phyloP scores from a whole-genome alignment of 2,888 invertebrate species.

The Listrodromus nycthemerus region DNA sequence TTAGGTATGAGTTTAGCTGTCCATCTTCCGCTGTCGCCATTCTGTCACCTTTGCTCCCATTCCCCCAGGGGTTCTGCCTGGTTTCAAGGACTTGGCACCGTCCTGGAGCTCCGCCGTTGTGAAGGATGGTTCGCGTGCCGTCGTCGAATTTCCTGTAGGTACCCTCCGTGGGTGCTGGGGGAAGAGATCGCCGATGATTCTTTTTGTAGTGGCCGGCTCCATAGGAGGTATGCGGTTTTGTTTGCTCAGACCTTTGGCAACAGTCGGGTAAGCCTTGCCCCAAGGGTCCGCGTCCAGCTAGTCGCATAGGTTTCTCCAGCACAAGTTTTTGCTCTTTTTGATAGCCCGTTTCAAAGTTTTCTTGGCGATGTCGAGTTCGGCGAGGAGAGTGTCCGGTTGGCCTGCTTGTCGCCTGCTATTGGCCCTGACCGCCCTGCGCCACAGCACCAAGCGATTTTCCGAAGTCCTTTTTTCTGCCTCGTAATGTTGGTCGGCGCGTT shows the following conservation, averaged over 20 bases:
- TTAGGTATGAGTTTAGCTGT: constrained; percentile 46
- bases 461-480: neutral
- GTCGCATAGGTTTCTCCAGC: constrained; percentile 36
- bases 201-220: constrained; percentile 22
- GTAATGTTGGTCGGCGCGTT: constrained; percentile 23
- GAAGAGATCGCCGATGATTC: constrained; percentile 33
- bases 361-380: constrained; percentile 32
- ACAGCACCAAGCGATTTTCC: constrained; percentile 16
- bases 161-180: constrained; percentile 25
- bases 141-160: constrained; percentile 4
- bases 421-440: neutral
- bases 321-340: constrained; percentile 19
- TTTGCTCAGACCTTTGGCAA: constrained; percentile 18
- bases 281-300: constrained; percentile 18
- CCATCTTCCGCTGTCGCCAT: constrained; percentile 35
- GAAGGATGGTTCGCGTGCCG: constrained; percentile 21
- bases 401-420: constrained; percentile 19
- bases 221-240: constrained; percentile 33
- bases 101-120: constrained; percentile 38
- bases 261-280: constrained; percentile 47
- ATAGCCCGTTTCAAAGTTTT: constrained; percentile 30
- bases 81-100: constrained; percentile 49
- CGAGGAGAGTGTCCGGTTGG: constrained; percentile 5
- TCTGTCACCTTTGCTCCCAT: constrained; percentile 43
- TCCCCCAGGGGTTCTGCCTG: constrained; percentile 51